Base-by-base conservation (phyloP, 2,113 vertebrate genomes). In the Eonycteris spelaea region DNA sequence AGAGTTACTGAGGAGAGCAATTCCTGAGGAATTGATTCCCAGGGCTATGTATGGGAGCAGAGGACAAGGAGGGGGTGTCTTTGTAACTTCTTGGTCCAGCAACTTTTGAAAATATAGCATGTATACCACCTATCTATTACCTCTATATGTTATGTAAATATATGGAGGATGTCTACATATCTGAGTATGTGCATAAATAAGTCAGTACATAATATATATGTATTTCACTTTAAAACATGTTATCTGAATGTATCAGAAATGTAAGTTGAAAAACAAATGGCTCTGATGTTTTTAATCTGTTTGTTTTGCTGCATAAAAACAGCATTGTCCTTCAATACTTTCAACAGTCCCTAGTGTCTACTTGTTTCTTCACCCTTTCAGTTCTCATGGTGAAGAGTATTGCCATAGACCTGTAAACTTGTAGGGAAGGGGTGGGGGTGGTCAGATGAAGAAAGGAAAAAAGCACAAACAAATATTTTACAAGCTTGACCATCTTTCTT, bases 351-450 rank as follows among this genome's bases (percentile, higher is more conserved):
- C 95, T 96, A 95, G 84, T 13, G 94, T 97, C 97, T 98, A 95
- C 96, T 97, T 95, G 35, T 96, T 97, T 98, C 98, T 98, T 98
- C 92, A 97, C 88, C 65, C 35, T 98, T 96, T 98, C 96, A 95
- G 12, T 94, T 92, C 82, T 95, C 90, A 87, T 28, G 79, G 91
- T 98, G 97, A 96, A 95, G 98, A 98, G 98, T 98, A 98, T 98
- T 99, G 98, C 98, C 98, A 98, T 98, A 98, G 98, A 98, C 98
- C 98, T 98, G 98, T 98, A 98, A 98, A 98, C 98, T 98, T 92
- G 95, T 95, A 55, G 59, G 0, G 14, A 5, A 18, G 35, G 30
- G 1, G 22, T 24, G 71, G 26, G 13, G 97, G 96, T 97, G 96
- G 88, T 94, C 97, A 97, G 96, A 95, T 75, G 94, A 65, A 90